Evolutionary conservation across 2,797 vertebrate genomes (phyloP), one percentile per base, ranked within the genome.

Genomic region (Typhlichthys eigenmanni): DNA sequence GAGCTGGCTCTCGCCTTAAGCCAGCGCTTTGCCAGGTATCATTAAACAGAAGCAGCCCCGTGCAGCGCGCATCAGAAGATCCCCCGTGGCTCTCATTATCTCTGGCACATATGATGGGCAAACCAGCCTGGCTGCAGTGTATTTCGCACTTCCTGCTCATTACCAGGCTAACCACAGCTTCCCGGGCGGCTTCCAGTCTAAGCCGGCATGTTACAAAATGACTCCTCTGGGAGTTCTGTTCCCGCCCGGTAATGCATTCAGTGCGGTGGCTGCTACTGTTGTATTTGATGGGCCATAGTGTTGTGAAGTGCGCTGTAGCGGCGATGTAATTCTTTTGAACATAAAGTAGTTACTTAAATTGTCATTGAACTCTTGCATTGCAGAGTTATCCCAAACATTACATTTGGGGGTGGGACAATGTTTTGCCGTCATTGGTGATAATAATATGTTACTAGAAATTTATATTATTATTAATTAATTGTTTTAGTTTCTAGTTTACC

Each of bases 11-110:
- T 69, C 62, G 66, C 74, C 74, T 73, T 78, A 62, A 0, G 43
- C 5, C 59, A 13, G 60, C 60, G 62, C 78, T 82, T 76, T 79
- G 68, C 79, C 82, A 81, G 78, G 71, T 86, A 71, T 83, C 75
- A 80, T 87, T 85, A 84, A 66, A 78, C 34, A 75, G 81, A 53
- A 69, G 34, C 75, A 74, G 68, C 67, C 73, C 70, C 72, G 2
- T 24, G 24, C 24, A 55, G 76, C 58, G 50, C 64, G 79, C 83
- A 85, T 90, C 82, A 89, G 84, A 85, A 74, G 68, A 71, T 83
- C 80, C 75, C 79, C 78, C 75, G 71, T 84, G 86, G 81, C 81
- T 81, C 72, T 54, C 38, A 34, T 76, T 80, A 78, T 69, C 72
- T 85, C 63, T 81, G 82, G 71, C 77, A 69, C 67, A 72, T 55